Evolutionary conservation across 2,113 vertebrate genomes (phyloP).

Genomic region (Semnornis frantzii): DNA sequence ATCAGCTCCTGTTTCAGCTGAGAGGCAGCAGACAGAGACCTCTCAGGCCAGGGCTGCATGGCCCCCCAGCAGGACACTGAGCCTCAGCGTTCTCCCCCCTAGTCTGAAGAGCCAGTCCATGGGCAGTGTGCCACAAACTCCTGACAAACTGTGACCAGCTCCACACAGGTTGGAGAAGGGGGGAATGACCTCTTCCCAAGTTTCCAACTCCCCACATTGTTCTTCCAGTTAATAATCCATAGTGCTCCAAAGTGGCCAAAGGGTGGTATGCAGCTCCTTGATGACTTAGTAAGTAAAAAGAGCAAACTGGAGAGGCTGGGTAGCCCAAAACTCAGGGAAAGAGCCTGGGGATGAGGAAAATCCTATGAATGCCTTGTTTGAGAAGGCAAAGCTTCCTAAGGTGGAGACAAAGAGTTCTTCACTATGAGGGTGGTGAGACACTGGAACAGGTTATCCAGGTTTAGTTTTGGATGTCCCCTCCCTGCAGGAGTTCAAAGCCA

Average conservation of each 20-base stretch:
- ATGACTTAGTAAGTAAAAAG: background rate
- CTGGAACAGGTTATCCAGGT: too few species aligned
- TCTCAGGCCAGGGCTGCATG: background rate
- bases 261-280: background rate
- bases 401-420: too few species aligned
- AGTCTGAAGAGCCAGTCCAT: background rate
- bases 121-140: background rate
- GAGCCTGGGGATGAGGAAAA: too few species aligned
- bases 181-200: background rate
- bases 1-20: background rate
- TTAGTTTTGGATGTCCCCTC: too few species aligned
- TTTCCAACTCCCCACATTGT: accelerated
- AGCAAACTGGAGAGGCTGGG: background rate
- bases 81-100: background rate
- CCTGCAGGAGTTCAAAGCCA: too few species aligned
- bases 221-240: background rate
- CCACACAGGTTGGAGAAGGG: background rate
- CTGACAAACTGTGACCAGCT: background rate
- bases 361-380: too few species aligned
- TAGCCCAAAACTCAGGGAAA: background rate
- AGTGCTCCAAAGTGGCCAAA: background rate
- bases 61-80: background rate
- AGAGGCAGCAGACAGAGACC: background rate
- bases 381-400: too few species aligned
- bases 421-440: too few species aligned